Conservation (phyloP, 2,888 invertebrate species). For the Stegana nigrithorax region DNA sequence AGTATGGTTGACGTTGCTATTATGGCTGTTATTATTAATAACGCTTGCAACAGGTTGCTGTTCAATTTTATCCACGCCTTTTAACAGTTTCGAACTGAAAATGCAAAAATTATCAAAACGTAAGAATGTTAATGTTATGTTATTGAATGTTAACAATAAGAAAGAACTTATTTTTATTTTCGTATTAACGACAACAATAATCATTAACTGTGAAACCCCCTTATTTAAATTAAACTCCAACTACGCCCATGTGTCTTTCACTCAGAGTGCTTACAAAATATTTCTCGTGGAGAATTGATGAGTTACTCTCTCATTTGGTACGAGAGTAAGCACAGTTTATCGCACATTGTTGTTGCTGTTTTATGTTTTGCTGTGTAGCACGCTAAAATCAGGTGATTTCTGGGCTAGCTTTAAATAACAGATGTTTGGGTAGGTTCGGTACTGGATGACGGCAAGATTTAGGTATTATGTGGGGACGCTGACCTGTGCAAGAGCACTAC, state of each 20-base stretch:
- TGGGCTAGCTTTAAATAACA: slow-evolving; percentile 37
- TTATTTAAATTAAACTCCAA: too few species aligned
- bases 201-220: too few species aligned
- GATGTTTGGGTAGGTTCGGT: slow-evolving; percentile 10
- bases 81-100: slow-evolving; percentile 42
- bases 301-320: slow-evolving; percentile 1
- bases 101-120: background rate
- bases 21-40: slow-evolving; percentile 42
- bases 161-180: too few species aligned
- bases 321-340: background rate
- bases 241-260: too few species aligned
- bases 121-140: slow-evolving; percentile 10
- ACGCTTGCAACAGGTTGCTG: slow-evolving; percentile 50
- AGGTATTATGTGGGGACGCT: background rate
- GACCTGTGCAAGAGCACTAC: slow-evolving; percentile 2
- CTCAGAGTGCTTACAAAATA: slow-evolving; percentile 7
- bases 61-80: slow-evolving; percentile 48
- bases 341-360: slow-evolving; percentile 4
- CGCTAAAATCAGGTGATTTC: slow-evolving; percentile 64
- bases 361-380: slow-evolving; percentile 51
- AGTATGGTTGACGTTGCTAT: slow-evolving; percentile 21
- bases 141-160: slow-evolving; percentile 24
- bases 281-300: background rate
- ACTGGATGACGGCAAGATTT: background rate
- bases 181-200: too few species aligned